phyloP scores from a whole-genome alignment of 2,113 vertebrate species.

The Istiophorus platypterus region DNA sequence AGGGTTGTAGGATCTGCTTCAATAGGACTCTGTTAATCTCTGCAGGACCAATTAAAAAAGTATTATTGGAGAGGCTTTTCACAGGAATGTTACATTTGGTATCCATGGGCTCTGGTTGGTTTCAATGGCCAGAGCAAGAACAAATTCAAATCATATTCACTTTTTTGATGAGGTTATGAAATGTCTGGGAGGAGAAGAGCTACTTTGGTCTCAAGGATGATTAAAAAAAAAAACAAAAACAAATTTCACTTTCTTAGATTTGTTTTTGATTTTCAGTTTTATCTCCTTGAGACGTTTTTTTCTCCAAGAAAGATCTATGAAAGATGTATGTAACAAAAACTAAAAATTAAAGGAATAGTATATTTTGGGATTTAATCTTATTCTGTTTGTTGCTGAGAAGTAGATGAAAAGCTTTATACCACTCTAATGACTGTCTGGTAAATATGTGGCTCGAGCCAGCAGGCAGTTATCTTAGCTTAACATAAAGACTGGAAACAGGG shows the following conservation, averaged over 20 bases:
- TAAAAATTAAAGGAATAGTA: not conserved
- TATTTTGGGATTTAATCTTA: not conserved
- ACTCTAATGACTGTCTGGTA: not conserved
- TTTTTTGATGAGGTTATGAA: not conserved
- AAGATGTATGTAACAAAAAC: too few relatives aligned
- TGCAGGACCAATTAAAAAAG: conserved; percentile 67
- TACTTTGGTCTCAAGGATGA: not conserved
- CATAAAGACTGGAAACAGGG: not conserved
- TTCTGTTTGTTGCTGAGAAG: not conserved
- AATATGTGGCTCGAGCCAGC: not conserved
- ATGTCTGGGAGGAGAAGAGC: not conserved
- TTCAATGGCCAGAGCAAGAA: conserved; percentile 2
- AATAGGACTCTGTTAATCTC: conserved; percentile 56
- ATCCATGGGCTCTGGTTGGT: not conserved
- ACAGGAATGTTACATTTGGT: conserved; percentile 1
- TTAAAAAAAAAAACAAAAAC: not conserved
- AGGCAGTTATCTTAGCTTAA: not conserved
- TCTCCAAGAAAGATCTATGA: not conserved
- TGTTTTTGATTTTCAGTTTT: conserved; percentile 16
- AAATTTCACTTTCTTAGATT: conserved; percentile 1
- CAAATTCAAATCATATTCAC: not conserved
- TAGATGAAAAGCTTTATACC: not conserved
- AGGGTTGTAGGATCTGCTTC: conserved; percentile 47
- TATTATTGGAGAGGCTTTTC: conserved; percentile 47
- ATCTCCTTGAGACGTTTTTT: not conserved